These are phyloP conservation scores for Chamaetylas fuelleborni DNA, from an alignment of 2,113 vertebrate genomes.

Conservation along the genomic window DNA sequence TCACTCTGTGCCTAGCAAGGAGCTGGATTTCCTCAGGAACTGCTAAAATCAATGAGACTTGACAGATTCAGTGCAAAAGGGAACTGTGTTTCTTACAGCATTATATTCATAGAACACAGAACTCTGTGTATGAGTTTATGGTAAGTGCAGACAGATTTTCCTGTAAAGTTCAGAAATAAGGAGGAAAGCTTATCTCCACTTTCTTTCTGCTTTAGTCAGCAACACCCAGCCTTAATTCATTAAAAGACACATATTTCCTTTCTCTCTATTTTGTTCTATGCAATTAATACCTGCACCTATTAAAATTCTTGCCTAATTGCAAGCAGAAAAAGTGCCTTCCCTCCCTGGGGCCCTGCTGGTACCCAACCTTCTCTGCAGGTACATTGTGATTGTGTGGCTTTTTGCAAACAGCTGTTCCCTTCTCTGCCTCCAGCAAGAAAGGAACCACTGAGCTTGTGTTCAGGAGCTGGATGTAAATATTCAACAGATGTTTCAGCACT, in stretches of 20 bases:
- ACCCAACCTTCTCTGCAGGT: not conserved
- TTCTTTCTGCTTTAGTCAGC: not conserved
- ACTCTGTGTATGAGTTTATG: not conserved
- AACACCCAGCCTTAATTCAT: not conserved
- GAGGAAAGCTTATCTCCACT: not conserved
- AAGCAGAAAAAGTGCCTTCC: not conserved
- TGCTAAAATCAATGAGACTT: not conserved
- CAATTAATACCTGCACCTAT: not conserved
- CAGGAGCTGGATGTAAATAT: not conserved
- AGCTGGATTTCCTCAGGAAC: not conserved
- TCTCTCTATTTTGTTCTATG: not conserved
- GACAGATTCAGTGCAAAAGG: not conserved
- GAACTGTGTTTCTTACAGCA: not conserved
- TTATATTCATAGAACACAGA: not conserved
- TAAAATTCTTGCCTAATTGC: not conserved
- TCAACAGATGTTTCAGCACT: not conserved
- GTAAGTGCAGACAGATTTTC: not conserved
- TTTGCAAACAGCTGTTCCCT: not conserved
- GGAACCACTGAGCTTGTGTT: not conserved
- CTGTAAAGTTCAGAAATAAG: not conserved
- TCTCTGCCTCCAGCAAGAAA: not conserved
- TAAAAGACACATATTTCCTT: not conserved
- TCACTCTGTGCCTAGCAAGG: not conserved
- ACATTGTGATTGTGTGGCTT: rapidly evolving
- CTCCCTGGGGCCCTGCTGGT: not conserved